phyloP scores from a whole-genome alignment of 2,113 vertebrate species.

The Heterotis niloticus region DNA sequence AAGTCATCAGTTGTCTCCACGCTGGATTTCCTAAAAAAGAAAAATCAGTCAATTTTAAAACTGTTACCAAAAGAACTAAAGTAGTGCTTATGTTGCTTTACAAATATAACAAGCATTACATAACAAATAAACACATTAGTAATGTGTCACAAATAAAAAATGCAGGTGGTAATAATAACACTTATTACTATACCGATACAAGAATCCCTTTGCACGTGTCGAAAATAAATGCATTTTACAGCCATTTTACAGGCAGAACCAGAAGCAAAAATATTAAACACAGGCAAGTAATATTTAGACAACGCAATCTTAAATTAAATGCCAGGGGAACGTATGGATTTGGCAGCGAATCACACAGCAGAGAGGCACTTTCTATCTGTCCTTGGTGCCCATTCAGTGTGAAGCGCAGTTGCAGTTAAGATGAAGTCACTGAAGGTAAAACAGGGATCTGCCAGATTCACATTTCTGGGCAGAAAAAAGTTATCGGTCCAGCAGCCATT shows the following conservation, averaged over 20 bases:
- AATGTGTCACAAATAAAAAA: no score
- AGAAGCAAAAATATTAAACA: no score
- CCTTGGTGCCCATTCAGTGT: background rate
- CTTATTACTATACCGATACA: no score
- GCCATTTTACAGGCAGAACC: no score
- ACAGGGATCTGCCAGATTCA: background rate
- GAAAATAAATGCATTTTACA: no score
- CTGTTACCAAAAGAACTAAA: no score
- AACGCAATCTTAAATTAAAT: background rate
- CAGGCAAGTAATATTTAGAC: no score
- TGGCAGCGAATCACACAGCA: background rate
- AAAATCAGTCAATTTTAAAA: background rate
- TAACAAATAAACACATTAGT: no score
- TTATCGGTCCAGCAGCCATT: background rate
- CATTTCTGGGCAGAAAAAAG: background rate
- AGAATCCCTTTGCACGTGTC: no score
- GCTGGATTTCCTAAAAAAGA: slow-evolving; percentile 12
- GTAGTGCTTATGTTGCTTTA: no score
- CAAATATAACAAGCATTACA: no score
- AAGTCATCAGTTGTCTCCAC: slow-evolving; percentile 20
- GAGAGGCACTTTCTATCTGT: background rate
- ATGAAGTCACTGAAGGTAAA: background rate
- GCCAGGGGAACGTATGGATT: background rate
- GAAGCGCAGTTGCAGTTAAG: background rate
- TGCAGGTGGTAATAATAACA: no score